Base-by-base conservation (phyloP, 2,888 invertebrate species). In the Cryptus armator region DNA sequence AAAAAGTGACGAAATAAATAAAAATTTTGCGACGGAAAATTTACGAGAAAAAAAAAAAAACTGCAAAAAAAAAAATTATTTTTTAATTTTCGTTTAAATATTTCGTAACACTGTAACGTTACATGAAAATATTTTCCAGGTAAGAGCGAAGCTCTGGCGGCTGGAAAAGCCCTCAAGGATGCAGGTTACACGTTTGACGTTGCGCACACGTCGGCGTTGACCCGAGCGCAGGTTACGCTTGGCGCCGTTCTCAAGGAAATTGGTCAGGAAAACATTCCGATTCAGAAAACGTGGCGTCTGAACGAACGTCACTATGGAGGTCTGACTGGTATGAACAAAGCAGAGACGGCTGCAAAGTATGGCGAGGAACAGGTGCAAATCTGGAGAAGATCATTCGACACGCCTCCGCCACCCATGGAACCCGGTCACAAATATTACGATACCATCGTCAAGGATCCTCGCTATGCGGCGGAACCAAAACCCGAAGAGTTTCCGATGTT, bases 281-380 rank as follows among this genome's bases (percentile, higher is more conserved):
- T 97, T 7, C 92, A 95, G 5, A 96, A 96, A 91, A 96, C 97
- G 10, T 98, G 98, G 98, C 95, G 98, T 14, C 94, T 98, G 43
- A 98, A 98, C 90, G 98, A 98, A 93, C 96, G 98, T 83, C 98
- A 98, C 91, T 98, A 98, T 90, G 98, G 98, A 72, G 97, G 97
- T 56, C 95, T 98, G 6, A 98, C 98, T 12, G 98, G 98, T 1
- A 95, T 97, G 84, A 97, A 98, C 91, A 98, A 98, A 93, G 96
- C 97, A 0, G 97, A 98, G 94, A 97, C 98, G 24, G 97, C 97
- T 71, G 96, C 96, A 75, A 97, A 97, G 92, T 98, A 97, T 94
- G 98, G 98, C 12, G 98, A 97, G 92, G 96, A 96, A 70, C 97
- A 97, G 95, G 97, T 98, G 9, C 96, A 97, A 94, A 96, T 97